Evolutionary conservation across 2,797 vertebrate genomes (phyloP).

Genomic region (Spea hammondii): DNA sequence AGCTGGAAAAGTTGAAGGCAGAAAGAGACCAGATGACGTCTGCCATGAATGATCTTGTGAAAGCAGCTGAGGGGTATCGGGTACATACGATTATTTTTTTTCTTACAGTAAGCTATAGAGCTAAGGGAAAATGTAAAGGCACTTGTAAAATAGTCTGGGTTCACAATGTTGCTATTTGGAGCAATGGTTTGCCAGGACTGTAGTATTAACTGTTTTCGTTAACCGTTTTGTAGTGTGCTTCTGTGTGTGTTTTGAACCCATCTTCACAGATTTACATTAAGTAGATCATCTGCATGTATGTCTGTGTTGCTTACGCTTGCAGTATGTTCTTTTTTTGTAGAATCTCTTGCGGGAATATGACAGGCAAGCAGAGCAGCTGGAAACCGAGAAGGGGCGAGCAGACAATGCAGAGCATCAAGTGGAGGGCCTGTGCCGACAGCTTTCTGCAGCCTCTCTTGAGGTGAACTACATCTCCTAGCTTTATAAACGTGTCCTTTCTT

Average conservation of each 20-base stretch:
- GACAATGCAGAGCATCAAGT: constrained; percentile 77
- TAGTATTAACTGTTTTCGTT: neutral
- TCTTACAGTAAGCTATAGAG: too few species aligned
- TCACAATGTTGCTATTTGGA: neutral
- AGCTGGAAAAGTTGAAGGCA: constrained; percentile 73
- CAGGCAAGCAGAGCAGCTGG: constrained; percentile 85
- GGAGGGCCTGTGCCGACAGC: constrained; percentile 81
- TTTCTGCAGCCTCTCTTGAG: constrained; percentile 78
- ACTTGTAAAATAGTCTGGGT: too few species aligned
- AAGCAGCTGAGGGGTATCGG: constrained; percentile 91
- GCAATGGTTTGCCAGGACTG: neutral
- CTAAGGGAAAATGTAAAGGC: too few species aligned
- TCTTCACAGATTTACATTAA: too few species aligned
- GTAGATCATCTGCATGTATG: neutral
- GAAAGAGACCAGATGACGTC: constrained; percentile 79
- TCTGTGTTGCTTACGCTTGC: neutral
- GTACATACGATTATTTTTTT: constrained; percentile 61
- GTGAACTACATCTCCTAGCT: constrained; percentile 63
- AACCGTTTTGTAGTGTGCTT: neutral
- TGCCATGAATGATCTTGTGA: constrained; percentile 90
- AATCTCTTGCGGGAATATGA: constrained; percentile 92
- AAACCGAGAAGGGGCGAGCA: constrained; percentile 79
- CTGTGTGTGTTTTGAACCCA: too few species aligned
- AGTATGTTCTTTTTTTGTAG: constrained; percentile 65
- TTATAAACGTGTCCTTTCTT: neutral